A percentile compares a stretch with the other conserved stretches of the same genome.
Conservation (phyloP, 2,113 vertebrate species). For the rabbit (Oryctolagus cuniculus) region DNA sequence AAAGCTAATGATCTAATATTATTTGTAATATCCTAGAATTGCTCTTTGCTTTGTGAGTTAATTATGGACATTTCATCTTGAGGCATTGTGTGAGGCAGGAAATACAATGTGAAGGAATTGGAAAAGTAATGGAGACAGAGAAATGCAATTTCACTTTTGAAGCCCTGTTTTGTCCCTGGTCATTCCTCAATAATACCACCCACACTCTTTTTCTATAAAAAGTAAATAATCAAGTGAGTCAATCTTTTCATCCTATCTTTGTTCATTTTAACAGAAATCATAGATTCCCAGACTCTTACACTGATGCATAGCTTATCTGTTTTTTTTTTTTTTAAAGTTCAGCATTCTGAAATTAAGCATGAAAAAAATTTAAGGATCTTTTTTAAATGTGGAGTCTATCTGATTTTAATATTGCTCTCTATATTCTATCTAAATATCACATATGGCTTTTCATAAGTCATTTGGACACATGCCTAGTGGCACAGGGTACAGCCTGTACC, state of each 20-base stretch:
- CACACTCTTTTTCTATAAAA: conserved; percentile 22
- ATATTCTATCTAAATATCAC: neutral
- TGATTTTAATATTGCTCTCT: neutral
- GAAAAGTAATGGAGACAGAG: conserved; percentile 24
- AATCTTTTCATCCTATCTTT: conserved; percentile 32
- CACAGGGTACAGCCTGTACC: neutral
- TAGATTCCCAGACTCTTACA: neutral
- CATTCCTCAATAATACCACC: neutral
- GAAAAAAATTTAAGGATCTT: conserved; percentile 18
- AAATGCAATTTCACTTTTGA: neutral
- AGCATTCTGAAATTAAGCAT: conserved; percentile 52
- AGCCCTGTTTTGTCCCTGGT: neutral
- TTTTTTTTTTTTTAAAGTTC: neutral
- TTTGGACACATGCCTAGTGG: neutral
- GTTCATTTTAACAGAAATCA: conserved; percentile 15
- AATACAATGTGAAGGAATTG: neutral
- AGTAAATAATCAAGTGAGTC: conserved; percentile 32
- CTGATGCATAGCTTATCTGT: conserved; percentile 7
- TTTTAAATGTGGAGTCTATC: neutral
- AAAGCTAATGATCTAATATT: conserved; percentile 43
- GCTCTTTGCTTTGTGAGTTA: conserved; percentile 60
- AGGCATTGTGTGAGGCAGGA: conserved; percentile 14
- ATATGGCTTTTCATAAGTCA: neutral
- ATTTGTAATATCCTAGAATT: conserved; percentile 41
- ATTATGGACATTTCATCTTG: conserved; percentile 32